phyloP scores from a whole-genome alignment of 2,113 vertebrate genomes.

The Neolamprologus ventralis region DNA sequence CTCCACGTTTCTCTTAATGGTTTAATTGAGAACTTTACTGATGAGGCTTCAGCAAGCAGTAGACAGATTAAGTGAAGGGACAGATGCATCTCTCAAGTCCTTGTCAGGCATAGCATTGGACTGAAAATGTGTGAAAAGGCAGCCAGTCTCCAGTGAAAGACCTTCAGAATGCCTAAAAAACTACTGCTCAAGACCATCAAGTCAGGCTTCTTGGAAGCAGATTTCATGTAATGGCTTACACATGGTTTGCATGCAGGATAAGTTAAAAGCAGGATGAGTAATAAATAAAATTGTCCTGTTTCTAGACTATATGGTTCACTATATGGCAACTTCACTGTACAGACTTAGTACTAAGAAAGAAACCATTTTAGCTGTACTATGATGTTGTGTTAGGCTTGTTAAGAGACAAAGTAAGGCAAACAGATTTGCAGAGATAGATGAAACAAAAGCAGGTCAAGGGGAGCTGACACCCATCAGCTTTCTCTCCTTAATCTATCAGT shows the following conservation, averaged over 20 bases:
- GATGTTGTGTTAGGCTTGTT: not conserved
- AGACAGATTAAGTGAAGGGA: not conserved
- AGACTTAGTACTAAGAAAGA: not conserved
- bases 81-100: not conserved
- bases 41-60: not conserved
- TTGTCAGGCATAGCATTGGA: not conserved
- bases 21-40: not conserved
- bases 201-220: not conserved
- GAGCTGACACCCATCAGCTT: slow-evolving; percentile 52
- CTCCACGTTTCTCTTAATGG: not conserved
- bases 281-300: not conserved
- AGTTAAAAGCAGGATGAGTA: not conserved
- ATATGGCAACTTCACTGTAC: not conserved
- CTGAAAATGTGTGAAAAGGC: not conserved
- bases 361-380: not conserved
- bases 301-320: not conserved
- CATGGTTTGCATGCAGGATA: not conserved
- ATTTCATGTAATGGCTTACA: not conserved
- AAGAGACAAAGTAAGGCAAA: not conserved
- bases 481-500: slow-evolving; percentile 33
- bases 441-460: slow-evolving; percentile 44
- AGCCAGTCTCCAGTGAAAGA: not conserved
- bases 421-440: not conserved
- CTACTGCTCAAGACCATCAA: not conserved
- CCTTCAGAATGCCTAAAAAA: not conserved